A percentile compares a stretch with the other conserved stretches of the same genome.
These are phyloP conservation scores for Ectemnius lituratus DNA, from an alignment of 2,888 invertebrate genomes.

Conservation along the genomic window DNA sequence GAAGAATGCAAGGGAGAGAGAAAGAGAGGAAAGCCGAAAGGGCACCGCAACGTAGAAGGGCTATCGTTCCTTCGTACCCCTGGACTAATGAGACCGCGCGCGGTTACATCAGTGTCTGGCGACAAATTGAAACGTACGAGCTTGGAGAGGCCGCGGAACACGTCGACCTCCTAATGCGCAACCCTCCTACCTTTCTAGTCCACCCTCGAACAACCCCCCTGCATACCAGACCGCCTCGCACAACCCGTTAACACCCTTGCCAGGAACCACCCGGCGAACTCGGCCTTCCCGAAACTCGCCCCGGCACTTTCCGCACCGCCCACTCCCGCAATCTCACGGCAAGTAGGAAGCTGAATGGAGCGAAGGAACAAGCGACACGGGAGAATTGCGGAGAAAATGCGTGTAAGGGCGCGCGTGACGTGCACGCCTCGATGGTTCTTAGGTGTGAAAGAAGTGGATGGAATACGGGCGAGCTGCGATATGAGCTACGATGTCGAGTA, in stretches of 20 bases:
- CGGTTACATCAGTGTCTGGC: slow-evolving; percentile 75
- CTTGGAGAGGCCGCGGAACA: slow-evolving; percentile 67
- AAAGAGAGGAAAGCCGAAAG: slow-evolving; percentile 47
- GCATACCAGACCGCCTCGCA: slow-evolving; percentile 16
- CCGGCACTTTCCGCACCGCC: background rate
- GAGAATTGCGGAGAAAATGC: too few relatives aligned
- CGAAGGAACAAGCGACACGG: too few relatives aligned
- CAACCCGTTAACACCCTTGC: slow-evolving; percentile 55
- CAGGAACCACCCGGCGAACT: slow-evolving; percentile 20
- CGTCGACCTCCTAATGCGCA: slow-evolving; percentile 69
- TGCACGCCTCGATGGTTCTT: slow-evolving; percentile 19
- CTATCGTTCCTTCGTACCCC: slow-evolving; percentile 63
- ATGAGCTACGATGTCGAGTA: background rate
- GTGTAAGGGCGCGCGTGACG: slow-evolving; percentile 16
- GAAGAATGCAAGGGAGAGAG: slow-evolving; percentile 32
- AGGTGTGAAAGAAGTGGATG: background rate
- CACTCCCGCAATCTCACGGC: background rate
- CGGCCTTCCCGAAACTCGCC: slow-evolving; percentile 46
- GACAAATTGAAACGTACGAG: slow-evolving; percentile 77
- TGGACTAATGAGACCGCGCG: slow-evolving; percentile 75
- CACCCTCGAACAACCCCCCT: slow-evolving; percentile 24
- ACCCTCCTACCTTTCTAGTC: slow-evolving; percentile 57
- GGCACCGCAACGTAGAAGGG: slow-evolving; percentile 46
- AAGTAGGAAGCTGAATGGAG: too few relatives aligned
- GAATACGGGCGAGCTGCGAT: background rate